phyloP scores from a whole-genome alignment of 2,888 invertebrate species.

The Gonocerus acuteangulatus region DNA sequence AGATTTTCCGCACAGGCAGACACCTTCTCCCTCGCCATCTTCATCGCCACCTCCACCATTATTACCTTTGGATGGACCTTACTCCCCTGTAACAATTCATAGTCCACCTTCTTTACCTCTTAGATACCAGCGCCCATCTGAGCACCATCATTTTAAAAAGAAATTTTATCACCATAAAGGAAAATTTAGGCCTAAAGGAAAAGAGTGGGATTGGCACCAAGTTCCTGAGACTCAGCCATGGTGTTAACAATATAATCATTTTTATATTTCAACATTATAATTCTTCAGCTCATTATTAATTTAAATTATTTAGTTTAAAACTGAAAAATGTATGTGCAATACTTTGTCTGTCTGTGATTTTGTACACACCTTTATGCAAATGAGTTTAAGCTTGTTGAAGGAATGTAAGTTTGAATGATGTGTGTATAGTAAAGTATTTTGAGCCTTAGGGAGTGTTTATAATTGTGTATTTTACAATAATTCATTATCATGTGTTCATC shows the following conservation, averaged over 20 bases:
- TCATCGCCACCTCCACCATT: slow-evolving; percentile 40
- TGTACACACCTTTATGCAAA: background rate
- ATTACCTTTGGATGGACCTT: slow-evolving; percentile 41
- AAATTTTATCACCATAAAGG: slow-evolving; percentile 65
- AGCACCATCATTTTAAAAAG: slow-evolving; percentile 66
- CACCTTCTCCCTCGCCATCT: slow-evolving; percentile 49
- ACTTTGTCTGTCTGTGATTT: too few relatives aligned
- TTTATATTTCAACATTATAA: background rate
- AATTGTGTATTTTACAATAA: too few relatives aligned
- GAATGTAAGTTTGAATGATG: too few relatives aligned
- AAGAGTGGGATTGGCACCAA: slow-evolving; percentile 60
- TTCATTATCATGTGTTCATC: too few relatives aligned
- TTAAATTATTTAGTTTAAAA: background rate
- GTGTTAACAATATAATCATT: slow-evolving; percentile 34
- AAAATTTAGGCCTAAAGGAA: slow-evolving; percentile 64
- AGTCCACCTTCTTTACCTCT: slow-evolving; percentile 49
- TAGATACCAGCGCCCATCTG: slow-evolving; percentile 53
- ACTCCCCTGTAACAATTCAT: slow-evolving; percentile 43
- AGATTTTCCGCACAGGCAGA: too few relatives aligned
- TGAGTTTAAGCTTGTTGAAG: background rate
- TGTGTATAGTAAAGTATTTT: too few relatives aligned
- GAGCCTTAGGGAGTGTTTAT: too few relatives aligned
- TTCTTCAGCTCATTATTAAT: background rate
- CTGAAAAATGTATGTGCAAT: too few relatives aligned
- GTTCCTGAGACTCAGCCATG: slow-evolving; percentile 35